A percentile compares a stretch with the other conserved stretches of the same genome.
Evolutionary conservation across 1,140 invertebrate genomes (phyloP).

Genomic region (Tenebrio molitor): DNA sequence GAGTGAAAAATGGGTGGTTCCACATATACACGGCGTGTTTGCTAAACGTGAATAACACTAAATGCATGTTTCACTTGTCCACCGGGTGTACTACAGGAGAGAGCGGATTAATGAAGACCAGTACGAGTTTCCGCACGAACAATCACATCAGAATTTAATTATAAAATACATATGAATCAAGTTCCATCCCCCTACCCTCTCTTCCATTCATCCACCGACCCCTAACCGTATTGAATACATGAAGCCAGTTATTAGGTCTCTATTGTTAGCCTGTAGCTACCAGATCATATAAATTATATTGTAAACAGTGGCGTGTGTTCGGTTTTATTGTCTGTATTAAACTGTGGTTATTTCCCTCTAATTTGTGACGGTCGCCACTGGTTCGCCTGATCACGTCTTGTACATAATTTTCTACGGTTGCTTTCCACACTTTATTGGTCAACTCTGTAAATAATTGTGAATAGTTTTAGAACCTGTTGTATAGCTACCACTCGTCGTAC

Average conservation of each 20-base stretch:
- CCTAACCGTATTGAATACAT: conserved; percentile 61
- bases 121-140: conserved; percentile 60
- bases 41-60: no score
- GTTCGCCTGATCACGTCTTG: conserved; percentile 9
- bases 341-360: conserved; percentile 60
- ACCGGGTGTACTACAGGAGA: conserved; percentile 3
- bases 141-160: conserved; percentile 66
- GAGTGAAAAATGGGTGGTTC: no score
- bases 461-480: conserved; percentile 16
- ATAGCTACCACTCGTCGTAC: conserved; percentile 1
- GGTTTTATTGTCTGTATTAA: conserved; percentile 61
- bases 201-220: conserved; percentile 48
- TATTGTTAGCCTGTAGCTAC: conserved; percentile 65
- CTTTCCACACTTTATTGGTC: background rate
- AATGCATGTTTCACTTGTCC: background rate
- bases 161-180: conserved; percentile 66
- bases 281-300: conserved; percentile 66
- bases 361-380: conserved; percentile 39
- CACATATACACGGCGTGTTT: no score
- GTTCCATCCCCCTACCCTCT: conserved; percentile 49
- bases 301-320: conserved; percentile 66
- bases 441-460: conserved; percentile 41
- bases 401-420: conserved; percentile 21
- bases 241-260: conserved; percentile 65
- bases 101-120: conserved; percentile 34